These are phyloP conservation scores for Adrianichthys oophorus DNA, from an alignment of 2,797 vertebrate genomes.

Conservation along the genomic window DNA sequence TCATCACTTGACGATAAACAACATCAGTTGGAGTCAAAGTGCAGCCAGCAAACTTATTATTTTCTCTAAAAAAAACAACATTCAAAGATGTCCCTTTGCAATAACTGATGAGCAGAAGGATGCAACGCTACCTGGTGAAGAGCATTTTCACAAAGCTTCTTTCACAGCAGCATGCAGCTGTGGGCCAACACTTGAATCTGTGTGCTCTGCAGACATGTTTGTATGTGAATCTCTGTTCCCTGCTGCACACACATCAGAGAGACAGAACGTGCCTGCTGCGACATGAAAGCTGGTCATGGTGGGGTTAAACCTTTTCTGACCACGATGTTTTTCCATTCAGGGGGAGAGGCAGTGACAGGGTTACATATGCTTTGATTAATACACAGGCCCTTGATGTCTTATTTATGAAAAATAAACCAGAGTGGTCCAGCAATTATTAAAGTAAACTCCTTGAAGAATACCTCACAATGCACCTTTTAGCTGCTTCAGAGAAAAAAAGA, in stretches of 20 bases:
- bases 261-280: constrained; percentile 17
- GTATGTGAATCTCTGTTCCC: constrained; percentile 48
- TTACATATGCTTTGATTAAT: constrained; percentile 68
- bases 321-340: constrained; percentile 54
- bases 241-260: constrained; percentile 16
- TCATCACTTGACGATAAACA: constrained; percentile 69
- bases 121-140: constrained; percentile 17
- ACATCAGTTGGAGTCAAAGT: constrained; percentile 44
- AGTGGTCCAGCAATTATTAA: constrained; percentile 59
- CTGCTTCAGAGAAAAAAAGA: constrained; percentile 27
- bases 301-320: constrained; percentile 50
- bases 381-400: constrained; percentile 63
- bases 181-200: constrained; percentile 60
- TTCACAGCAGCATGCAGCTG: constrained; percentile 52
- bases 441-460: constrained; percentile 59
- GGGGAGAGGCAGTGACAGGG: constrained; percentile 40
- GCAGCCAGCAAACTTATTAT: constrained; percentile 1
- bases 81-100: constrained; percentile 4
- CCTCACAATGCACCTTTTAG: constrained; percentile 73
- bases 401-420: constrained; percentile 67
- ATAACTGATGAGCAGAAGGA: constrained; percentile 14
- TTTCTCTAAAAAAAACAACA: constrained; percentile 23
- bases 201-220: constrained; percentile 44
- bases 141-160: constrained; percentile 65
- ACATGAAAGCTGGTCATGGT: constrained; percentile 46